Evolutionary conservation across 2,113 vertebrate genomes (phyloP), one percentile per base, ranked within the genome.

Genomic region (Sceloporus undulatus): DNA sequence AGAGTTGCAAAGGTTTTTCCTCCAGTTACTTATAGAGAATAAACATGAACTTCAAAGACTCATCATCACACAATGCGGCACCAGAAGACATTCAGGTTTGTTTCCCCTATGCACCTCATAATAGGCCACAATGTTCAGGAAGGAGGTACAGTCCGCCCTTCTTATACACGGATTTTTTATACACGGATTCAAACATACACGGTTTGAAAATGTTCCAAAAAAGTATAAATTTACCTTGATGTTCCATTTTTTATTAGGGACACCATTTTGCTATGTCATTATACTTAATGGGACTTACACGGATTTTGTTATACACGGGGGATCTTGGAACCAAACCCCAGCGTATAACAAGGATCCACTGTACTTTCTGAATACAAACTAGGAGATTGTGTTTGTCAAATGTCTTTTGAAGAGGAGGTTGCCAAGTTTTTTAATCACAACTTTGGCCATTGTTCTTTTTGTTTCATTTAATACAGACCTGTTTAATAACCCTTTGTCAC

Each of bases 401-500:
- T 4, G 0, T 78, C 62, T 59, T 5, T 2, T 80, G 76, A 86
- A 86, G n/a, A 29, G 13, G 59, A 66, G 23, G 70, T 25, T 70
- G 70, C 21, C 62, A 89, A 86, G 40, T 82, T 52, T 48, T 48
- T 48, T 48, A 48, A 48, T 7, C 48, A 48, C 48, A 90, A 87
- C 82, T 88, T 85, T 87, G 11, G 78, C 62, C 0, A n/a, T 0
- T 84, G 54, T 21, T 66, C 79, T 93, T 25, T 88, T 88, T 80
- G 23, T 93, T 14, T 88, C 0, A 85, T 4, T 14, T 76, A 94
- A 94, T 96, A 71, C 95, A 98, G 97, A 92, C 92, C 91, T 98
- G 5, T 97, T 97, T 92, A 95, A 96, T 89, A 98, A 98, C 87
- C 97, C 97, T 80, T 92, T 98, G 90, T 94, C 95, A n/a, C 95